Conservation (phyloP, 2,888 invertebrate species). For the Lacanobia oleracea region DNA sequence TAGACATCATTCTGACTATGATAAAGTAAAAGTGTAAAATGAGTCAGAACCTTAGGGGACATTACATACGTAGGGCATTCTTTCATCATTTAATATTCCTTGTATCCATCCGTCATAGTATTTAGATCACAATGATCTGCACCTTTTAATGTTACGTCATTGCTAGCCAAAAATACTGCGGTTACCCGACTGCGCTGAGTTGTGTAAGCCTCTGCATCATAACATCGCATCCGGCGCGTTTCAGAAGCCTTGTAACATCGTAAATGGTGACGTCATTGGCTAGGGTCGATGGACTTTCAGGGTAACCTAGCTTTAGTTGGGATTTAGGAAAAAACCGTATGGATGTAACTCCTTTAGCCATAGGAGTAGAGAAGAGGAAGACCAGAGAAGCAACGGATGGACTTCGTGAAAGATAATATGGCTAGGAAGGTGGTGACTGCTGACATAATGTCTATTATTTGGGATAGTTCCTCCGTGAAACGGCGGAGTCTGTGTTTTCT, state of each 20-base stretch:
- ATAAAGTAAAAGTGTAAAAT: no score
- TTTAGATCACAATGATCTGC: conserved; percentile 31
- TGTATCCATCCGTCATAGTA: conserved; percentile 32
- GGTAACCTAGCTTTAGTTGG: not conserved
- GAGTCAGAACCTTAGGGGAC: no score
- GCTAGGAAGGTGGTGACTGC: not conserved
- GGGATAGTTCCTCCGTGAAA: no score
- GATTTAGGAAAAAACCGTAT: no score
- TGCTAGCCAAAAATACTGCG: conserved; percentile 42
- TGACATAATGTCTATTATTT: no score
- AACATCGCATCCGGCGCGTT: conserved; percentile 53
- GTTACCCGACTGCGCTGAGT: conserved; percentile 21
- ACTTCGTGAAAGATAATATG: no score
- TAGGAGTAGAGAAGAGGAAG: no score
- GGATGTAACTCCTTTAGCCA: no score
- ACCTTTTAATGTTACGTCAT: conserved; percentile 26
- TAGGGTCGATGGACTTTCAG: conserved; percentile 31
- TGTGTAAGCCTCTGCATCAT: conserved; percentile 46
- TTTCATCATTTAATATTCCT: conserved; percentile 9
- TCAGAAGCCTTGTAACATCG: conserved; percentile 26
- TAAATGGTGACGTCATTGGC: conserved; percentile 38
- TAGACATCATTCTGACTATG: no score
- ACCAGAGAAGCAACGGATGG: no score
- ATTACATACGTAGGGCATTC: not conserved
- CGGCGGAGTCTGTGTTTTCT: no score